Evolutionary conservation across 2,797 vertebrate genomes (phyloP), one percentile per base, ranked within the genome.

Genomic region (Lepilemur septentrionalis): DNA sequence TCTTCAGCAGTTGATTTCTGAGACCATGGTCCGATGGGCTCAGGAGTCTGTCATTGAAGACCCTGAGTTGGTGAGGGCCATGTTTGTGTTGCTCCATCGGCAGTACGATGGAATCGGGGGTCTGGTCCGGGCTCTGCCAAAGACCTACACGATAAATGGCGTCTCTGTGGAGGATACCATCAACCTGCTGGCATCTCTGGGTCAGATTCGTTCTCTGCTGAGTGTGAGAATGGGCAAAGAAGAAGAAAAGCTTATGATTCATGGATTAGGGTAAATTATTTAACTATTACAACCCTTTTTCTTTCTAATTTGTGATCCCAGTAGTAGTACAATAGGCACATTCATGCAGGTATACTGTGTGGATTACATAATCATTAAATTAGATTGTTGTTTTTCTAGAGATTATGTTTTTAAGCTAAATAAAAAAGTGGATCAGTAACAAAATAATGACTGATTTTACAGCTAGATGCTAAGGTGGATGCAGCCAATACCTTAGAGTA

Each of bases 231-330:
- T 99, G 99, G 99, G 99, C 50, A 99, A 99, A 70, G 99, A 99
- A 89, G 99, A 99, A 97, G 99, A 99, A 98, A 99, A 99, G 38
- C 99, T 99, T n/a, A 99, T 99, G 99, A 99, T 99, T 95, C 98
- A 99, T 70, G 99, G 99, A 67, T 98, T 99, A 63, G 99, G 99
- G 99, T 99, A 98, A 99, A 46, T 95, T 50, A 38, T 38, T 76
- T 48, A 28, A 84, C 7, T 32, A 7, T 75, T n/a, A 14, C 10
- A 30, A 61, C 20, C 55, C 5, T 97, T 86, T 41, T 87, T 97
- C 20, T 67, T 91, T 91, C 32, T 72, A 28, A 7, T 41, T 89
- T 25, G 73, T 95, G 91, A 22, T 90, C 78, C 0, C 57, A 9
- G 0, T 61, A n/a, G 4, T 18, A 81, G 57, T 65, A 30, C 2